Base-by-base conservation (phyloP, 2,888 invertebrate genomes). In the Phortica magna region DNA sequence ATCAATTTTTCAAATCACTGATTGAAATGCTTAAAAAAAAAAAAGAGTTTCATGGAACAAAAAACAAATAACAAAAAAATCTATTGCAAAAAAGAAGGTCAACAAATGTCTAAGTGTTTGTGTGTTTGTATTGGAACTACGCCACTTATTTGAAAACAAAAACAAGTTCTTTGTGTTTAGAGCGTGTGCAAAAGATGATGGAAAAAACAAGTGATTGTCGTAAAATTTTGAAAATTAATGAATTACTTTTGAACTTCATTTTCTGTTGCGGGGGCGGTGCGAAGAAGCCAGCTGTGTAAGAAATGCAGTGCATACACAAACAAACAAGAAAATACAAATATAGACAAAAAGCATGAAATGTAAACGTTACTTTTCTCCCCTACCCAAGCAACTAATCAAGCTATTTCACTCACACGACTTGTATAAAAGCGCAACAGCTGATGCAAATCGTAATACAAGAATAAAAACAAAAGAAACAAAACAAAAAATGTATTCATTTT, bases 371-470 rank as follows among this genome's bases (percentile, higher is more conserved):
- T 55, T 55, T n/a, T 19, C 12, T 64, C 9, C 7, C 64, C 19
- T 19, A 41, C 67, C n/a, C 7, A 3, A 53, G n/a, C n/a, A 31
- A 31, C 31, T 1, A 31, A 2, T 31, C 59, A 17, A 9, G 19
- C 59, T 17, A 17, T 59, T 59, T 59, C 59, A 7, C 59, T n/a
- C 59, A 43, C 68, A 41, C 31, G 1, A 43, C 17, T n/a, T 22
- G 19, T 76, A 67, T 64, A 78, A 82, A 78, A 81, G 82, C 79
- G 85, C 87, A 85, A 85, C 85, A 86, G 85, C 85, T 86, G 85
- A 85, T 84, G 83, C 48, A 31, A 31, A 31, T 31, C 31, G 31
- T 1, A 31, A 31, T 55, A 55, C 55, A 81, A 80, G 81, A 81
- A 87, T 85, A 67, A 67, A 84, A 85, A 84, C 85, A 85, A 53